Conservation (phyloP, 1,140 invertebrate genomes). For the Octopus sinensis region DNA sequence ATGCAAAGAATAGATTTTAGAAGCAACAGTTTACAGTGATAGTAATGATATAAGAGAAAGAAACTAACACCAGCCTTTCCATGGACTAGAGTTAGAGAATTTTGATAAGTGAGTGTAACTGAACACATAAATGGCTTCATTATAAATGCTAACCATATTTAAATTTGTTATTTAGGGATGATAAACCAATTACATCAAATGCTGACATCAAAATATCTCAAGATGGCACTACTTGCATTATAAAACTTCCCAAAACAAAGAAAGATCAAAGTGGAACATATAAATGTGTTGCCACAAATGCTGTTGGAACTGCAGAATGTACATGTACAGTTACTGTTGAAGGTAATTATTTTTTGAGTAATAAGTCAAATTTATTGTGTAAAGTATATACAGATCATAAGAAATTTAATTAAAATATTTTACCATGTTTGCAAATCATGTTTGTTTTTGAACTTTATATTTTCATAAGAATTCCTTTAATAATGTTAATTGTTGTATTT, state of each 20-base stretch:
- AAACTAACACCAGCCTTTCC: no score
- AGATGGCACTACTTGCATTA: not conserved
- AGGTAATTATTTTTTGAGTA: not conserved
- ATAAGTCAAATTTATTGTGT: no score
- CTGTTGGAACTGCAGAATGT: not conserved
- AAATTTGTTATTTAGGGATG: slow-evolving; percentile 9
- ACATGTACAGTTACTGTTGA: not conserved
- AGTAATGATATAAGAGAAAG: no score
- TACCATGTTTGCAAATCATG: no score
- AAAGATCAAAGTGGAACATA: not conserved
- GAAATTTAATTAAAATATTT: no score
- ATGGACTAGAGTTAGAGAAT: no score
- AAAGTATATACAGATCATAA: no score
- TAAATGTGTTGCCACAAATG: slow-evolving; percentile 3
- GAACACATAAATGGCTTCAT: not conserved
- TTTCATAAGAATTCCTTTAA: not conserved
- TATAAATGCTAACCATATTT: not conserved
- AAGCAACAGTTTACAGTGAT: no score
- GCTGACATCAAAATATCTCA: not conserved
- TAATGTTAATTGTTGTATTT: not conserved
- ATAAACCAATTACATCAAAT: not conserved
- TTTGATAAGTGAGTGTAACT: no score
- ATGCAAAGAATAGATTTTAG: no score
- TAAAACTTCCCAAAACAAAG: not conserved
- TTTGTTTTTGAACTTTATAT: no score